These are phyloP conservation scores for Maconellicoccus hirsutus DNA, from an alignment of 1,140 invertebrate genomes.

Conservation along the genomic window DNA sequence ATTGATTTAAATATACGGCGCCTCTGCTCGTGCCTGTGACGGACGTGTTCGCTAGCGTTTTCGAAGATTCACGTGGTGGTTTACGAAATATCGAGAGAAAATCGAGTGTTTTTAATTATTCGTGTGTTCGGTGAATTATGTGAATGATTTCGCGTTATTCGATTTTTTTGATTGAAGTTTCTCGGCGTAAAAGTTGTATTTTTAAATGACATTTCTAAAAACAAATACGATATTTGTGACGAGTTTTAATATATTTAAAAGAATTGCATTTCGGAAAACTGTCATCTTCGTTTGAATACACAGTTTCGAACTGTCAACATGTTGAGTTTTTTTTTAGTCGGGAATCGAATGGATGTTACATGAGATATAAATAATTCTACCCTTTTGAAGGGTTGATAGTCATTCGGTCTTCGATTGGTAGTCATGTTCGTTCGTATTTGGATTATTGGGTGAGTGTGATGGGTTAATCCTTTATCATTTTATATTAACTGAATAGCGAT, in stretches of 20 bases:
- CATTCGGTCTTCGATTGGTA: background rate
- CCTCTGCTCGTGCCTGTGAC: background rate
- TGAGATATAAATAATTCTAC: slow-evolving; percentile 9
- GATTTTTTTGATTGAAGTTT: no score
- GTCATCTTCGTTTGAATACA: background rate
- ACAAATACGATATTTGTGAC: background rate
- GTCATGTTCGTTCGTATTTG: slow-evolving; percentile 3
- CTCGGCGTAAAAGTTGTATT: no score
- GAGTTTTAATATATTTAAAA: background rate
- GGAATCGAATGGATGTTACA: background rate
- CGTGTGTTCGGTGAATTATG: no score
- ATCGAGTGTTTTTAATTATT: no score
- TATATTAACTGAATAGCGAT: no score
- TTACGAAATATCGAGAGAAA: no score
- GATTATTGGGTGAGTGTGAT: background rate
- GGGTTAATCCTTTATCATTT: background rate
- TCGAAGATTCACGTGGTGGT: background rate
- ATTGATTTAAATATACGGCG: slow-evolving; percentile 5
- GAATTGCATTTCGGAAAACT: background rate
- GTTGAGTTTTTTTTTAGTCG: background rate
- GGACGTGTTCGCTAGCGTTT: slow-evolving; percentile 1
- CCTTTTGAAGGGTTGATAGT: background rate
- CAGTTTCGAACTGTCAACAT: background rate
- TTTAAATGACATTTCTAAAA: no score
- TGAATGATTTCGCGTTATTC: no score